Percentiles rank a stretch among this genome's conserved stretches.
These are phyloP conservation scores for Harpalus rubripes DNA, from an alignment of 2,888 invertebrate genomes.

Conservation along the genomic window DNA sequence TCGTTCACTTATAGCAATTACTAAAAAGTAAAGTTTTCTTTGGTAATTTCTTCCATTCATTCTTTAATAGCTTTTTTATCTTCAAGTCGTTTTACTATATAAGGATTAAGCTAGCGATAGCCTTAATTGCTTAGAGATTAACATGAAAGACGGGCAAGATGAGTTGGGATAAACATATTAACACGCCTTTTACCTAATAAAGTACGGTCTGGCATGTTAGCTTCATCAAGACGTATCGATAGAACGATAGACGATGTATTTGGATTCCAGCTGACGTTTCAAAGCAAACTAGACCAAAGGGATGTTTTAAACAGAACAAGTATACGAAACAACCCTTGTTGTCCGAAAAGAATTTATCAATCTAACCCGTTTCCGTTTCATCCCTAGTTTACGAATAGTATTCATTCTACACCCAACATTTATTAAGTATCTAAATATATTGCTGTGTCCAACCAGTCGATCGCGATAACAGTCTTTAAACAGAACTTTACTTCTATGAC, in stretches of 20 bases:
- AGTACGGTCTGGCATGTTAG: background rate
- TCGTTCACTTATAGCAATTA: background rate
- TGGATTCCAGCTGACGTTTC: background rate
- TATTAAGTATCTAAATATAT: background rate
- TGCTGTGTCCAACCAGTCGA: too few species aligned
- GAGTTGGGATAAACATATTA: background rate
- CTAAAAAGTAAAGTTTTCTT: background rate
- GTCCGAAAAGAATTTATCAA: background rate
- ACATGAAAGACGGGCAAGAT: background rate
- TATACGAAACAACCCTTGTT: background rate
- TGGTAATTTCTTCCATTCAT: background rate
- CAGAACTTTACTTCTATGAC: too few species aligned
- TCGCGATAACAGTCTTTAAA: too few species aligned
- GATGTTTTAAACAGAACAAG: background rate
- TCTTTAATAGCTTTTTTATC: background rate
- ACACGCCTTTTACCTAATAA: background rate
- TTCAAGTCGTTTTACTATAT: background rate
- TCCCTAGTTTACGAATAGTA: background rate
- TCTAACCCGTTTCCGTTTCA: background rate
- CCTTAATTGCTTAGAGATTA: background rate
- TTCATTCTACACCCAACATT: background rate
- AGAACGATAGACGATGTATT: background rate
- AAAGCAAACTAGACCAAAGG: background rate
- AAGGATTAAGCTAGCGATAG: background rate
- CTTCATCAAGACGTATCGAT: background rate